phyloP scores from a whole-genome alignment of 2,888 invertebrate genomes.

The Labia minor region DNA sequence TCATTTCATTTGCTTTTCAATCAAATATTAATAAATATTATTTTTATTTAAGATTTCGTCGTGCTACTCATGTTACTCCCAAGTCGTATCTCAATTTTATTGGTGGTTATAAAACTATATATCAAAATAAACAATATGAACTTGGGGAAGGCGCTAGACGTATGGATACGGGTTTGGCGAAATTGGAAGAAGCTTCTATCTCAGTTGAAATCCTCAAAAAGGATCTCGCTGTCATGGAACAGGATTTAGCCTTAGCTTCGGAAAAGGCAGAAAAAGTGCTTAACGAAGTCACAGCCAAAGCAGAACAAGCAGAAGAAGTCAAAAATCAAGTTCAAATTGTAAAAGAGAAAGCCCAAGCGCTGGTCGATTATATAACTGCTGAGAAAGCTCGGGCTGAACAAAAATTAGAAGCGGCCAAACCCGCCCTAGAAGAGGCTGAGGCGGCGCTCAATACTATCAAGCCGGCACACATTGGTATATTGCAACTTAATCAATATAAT shows the following conservation, averaged over 20 bases:
- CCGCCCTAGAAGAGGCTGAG: constrained; percentile 91
- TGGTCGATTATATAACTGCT: constrained; percentile 74
- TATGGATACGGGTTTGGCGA: constrained; percentile 93
- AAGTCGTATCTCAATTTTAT: constrained; percentile 95
- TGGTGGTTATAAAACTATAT: constrained; percentile 88
- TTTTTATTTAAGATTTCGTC: constrained; percentile 52
- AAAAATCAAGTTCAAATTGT: constrained; percentile 93
- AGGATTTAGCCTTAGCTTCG: constrained; percentile 83
- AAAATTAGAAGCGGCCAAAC: constrained; percentile 90
- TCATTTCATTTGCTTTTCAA: constrained; percentile 13
- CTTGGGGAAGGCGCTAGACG: constrained; percentile 79
- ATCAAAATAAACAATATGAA: constrained; percentile 77
- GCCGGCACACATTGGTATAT: constrained; percentile 74
- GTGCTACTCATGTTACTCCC: constrained; percentile 93
- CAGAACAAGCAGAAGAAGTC: constrained; percentile 89
- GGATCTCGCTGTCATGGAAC: constrained; percentile 88
- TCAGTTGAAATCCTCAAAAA: constrained; percentile 85
- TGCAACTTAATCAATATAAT: constrained; percentile 15
- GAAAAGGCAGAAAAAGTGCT: constrained; percentile 72
- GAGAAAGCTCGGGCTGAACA: constrained; percentile 86
- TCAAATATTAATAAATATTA: too few species aligned
- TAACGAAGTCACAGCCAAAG: constrained; percentile 82
- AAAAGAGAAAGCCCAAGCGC: constrained; percentile 85
- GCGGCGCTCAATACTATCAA: constrained; percentile 91
- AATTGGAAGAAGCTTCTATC: constrained; percentile 87